Conservation (phyloP, 2,797 vertebrate species). For the Falco peregrinus region DNA sequence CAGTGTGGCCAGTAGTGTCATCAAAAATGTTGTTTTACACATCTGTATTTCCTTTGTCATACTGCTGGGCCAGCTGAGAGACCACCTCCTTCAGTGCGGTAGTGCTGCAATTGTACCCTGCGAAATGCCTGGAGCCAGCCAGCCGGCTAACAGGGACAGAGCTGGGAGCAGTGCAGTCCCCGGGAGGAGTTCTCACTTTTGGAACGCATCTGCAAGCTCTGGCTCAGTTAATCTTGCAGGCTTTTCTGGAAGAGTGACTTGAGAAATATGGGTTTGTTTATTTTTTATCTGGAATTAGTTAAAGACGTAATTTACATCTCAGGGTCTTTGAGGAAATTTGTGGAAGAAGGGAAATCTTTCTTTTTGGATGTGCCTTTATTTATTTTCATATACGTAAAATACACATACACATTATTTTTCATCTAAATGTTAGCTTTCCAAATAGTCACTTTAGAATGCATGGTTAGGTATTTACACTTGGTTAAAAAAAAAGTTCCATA, state of each 20-base stretch:
- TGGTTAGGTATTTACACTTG: neutral
- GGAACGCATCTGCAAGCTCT: neutral
- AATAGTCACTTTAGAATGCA: neutral
- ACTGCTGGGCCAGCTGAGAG: neutral
- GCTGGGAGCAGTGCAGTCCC: neutral
- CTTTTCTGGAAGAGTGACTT: conserved; percentile 12
- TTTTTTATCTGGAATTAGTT: neutral
- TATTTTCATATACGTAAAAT: neutral
- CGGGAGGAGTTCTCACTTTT: neutral
- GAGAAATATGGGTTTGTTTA: neutral
- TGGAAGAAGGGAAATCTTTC: neutral
- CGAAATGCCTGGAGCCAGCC: neutral
- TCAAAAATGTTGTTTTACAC: neutral
- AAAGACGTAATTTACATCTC: neutral
- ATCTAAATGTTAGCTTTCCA: neutral
- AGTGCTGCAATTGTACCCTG: neutral
- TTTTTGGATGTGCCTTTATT: neutral
- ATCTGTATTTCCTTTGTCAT: neutral
- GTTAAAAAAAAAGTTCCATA: neutral
- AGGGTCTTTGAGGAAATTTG: neutral
- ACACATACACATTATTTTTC: neutral
- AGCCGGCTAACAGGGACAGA: fast-evolving
- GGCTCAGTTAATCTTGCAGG: neutral
- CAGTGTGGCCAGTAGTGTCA: neutral
- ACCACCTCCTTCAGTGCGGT: neutral